These are phyloP conservation scores for Calameuta pallipes DNA, from an alignment of 2,888 invertebrate species.

Conservation along the genomic window DNA sequence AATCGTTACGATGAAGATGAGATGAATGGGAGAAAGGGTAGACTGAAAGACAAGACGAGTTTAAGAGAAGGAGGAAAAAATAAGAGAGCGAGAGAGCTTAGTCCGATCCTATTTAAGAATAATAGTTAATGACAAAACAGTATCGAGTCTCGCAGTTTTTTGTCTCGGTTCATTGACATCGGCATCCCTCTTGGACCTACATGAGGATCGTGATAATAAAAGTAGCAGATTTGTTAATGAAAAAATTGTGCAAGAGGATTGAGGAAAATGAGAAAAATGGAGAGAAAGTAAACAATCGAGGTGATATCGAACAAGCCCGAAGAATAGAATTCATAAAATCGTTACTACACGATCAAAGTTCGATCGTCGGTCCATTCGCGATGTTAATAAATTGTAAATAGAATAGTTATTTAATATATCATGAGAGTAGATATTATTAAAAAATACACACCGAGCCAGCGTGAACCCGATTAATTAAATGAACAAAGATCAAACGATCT, in stretches of 20 bases:
- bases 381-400: constrained; percentile 51
- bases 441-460: constrained; percentile 1
- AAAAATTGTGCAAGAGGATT: not conserved
- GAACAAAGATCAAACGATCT: not conserved
- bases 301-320: not conserved
- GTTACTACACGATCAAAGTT: not conserved
- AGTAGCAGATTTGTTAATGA: not conserved
- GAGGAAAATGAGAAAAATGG: not conserved
- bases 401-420: constrained; percentile 51
- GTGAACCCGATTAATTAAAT: not conserved
- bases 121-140: not conserved
- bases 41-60: not conserved
- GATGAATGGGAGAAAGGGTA: not conserved
- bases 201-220: not conserved
- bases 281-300: too few relatives aligned
- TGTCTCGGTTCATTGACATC: not conserved
- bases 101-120: not conserved
- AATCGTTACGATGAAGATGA: not conserved
- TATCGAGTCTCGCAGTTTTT: not conserved
- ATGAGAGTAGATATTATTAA: constrained; percentile 27
- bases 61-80: not conserved
- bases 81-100: not conserved
- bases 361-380: constrained; percentile 1
- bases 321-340: not conserved
- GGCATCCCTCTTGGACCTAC: not conserved